A percentile compares a stretch with the other conserved stretches of the same genome.
phyloP scores from a whole-genome alignment of 2,113 vertebrate genomes.

The Triplophysa siluroides region DNA sequence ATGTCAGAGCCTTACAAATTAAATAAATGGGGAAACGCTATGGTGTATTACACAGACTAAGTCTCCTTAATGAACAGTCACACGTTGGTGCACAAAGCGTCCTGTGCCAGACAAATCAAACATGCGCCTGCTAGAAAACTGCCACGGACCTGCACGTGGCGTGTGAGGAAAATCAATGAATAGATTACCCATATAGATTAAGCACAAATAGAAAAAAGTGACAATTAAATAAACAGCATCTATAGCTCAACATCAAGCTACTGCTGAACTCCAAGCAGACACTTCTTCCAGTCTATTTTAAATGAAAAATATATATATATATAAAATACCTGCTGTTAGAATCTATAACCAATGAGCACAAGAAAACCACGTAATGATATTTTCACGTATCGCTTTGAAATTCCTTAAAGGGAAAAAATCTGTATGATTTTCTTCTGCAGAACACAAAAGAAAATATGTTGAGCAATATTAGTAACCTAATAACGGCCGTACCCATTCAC shows the following conservation, averaged over 20 bases:
- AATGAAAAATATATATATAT: not conserved
- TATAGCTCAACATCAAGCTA: constrained; percentile 62
- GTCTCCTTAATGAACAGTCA: constrained; percentile 71
- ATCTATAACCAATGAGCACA: no score
- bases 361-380: no score
- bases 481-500: no score
- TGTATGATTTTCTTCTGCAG: no score
- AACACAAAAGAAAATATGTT: no score
- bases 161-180: constrained; percentile 61
- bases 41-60: constrained; percentile 79
- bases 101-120: constrained; percentile 65
- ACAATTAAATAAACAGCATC: constrained; percentile 70
- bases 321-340: not conserved
- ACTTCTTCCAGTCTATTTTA: no score
- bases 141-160: constrained; percentile 49
- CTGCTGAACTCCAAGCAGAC: no score
- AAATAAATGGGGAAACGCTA: constrained; percentile 79
- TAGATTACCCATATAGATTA: constrained; percentile 60
- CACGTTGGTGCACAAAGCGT: constrained; percentile 58
- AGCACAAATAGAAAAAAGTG: constrained; percentile 67
- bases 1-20: constrained; percentile 83
- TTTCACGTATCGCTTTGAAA: no score
- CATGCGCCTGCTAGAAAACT: constrained; percentile 62
- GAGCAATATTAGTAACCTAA: no score
- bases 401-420: no score